Percentiles rank a stretch among this genome's conserved stretches.
These are phyloP conservation scores for Eleginops maclovinus DNA, from an alignment of 2,113 vertebrate genomes.

Conservation along the genomic window DNA sequence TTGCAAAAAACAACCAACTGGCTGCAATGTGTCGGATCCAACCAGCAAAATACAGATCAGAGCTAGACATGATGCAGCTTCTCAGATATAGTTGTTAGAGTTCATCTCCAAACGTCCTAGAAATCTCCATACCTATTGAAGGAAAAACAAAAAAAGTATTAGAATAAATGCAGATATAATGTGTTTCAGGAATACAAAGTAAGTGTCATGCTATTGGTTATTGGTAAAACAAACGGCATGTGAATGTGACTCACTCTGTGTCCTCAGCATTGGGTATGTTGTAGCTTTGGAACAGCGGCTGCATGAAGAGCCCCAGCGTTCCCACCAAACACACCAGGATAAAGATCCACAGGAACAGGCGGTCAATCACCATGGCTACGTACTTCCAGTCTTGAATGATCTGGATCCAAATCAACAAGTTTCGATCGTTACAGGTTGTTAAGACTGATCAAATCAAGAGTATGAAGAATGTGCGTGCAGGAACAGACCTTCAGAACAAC, in stretches of 20 bases:
- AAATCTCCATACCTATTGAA: conserved; percentile 72
- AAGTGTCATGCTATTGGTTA: too few relatives aligned
- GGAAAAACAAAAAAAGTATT: conserved; percentile 21
- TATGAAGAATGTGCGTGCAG: too few relatives aligned
- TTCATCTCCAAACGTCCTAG: conserved; percentile 41
- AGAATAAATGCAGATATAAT: background rate
- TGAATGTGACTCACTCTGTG: conserved; percentile 65
- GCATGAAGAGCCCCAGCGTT: conserved; percentile 86
- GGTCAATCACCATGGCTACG: conserved; percentile 88
- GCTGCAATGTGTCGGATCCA: background rate
- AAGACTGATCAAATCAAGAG: background rate
- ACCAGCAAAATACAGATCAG: conserved; percentile 3
- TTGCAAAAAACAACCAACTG: background rate
- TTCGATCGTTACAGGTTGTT: background rate
- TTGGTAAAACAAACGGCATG: background rate
- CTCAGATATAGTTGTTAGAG: background rate
- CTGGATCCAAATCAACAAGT: conserved; percentile 67
- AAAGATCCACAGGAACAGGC: conserved; percentile 88
- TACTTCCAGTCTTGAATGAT: conserved; percentile 89
- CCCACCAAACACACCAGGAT: conserved; percentile 86
- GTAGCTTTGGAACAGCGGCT: conserved; percentile 87
- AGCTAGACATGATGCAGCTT: background rate
- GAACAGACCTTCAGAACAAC: background rate
- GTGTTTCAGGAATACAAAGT: too few relatives aligned
- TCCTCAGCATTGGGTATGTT: conserved; percentile 79